Evolutionary conservation across 2,113 vertebrate species (phyloP), one percentile per base, ranked within the genome.

Genomic region (Turdus rufiventris): DNA sequence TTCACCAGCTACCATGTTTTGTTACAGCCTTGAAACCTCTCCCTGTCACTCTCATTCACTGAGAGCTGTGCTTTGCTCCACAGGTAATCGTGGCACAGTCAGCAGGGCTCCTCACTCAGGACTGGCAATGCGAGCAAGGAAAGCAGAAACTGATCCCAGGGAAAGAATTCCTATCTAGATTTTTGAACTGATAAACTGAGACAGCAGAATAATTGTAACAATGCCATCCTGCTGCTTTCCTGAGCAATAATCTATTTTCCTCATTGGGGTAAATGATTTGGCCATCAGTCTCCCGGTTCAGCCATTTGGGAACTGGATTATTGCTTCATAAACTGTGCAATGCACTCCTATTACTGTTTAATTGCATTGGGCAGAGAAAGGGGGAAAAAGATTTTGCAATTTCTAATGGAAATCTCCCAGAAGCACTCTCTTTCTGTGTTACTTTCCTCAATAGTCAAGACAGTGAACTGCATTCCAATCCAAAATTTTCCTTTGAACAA

Each of bases 261-360:
- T 97, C 96, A 65, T 89, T 95, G 97, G 97, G 94, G 96, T 96
- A 97, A 97, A 96, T 94, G 96, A 95, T 95, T 97, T 96, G 96
- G 97, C 95, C 95, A 95, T 97, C 88, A 90, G 94, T 96, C 96
- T 97, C 95, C 96, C 1, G 34, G 86, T 97, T 96, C 75, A 91
- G 88, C 93, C 97, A 93, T 97, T 96, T 96, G 94, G 96, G 96
- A 97, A 90, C 93, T 81, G 87, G 93, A 96, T 97, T 97, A 97
- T 97, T 98, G 96, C 96, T 97, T 97, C 96, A 97, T 97, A 97
- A 98, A 97, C 89, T 86, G 90, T 88, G 96, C 93, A 96, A 84
- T 65, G 14, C 88, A 67, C 94, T 93, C 91, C 95, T 96, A 89
- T 97, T 97, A 96, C 97, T 94, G 83, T 95, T 96, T 97, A 96